These are phyloP conservation scores for Nibea albiflora DNA, from an alignment of 2,113 vertebrate genomes.

Conservation along the genomic window DNA sequence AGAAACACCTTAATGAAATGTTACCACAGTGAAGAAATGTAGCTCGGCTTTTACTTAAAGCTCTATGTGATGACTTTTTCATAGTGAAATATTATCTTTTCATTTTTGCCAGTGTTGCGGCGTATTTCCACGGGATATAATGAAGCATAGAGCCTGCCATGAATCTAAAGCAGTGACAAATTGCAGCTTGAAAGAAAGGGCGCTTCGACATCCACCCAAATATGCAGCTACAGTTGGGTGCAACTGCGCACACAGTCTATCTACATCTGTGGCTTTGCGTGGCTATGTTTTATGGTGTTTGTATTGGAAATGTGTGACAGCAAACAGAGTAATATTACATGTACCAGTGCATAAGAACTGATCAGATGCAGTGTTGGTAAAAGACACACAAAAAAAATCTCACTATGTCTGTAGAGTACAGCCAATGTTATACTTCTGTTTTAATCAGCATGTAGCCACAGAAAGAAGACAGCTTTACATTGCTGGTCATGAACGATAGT, in stretches of 20 bases:
- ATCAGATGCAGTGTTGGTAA: not conserved
- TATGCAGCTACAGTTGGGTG: not conserved
- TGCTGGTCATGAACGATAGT: not conserved
- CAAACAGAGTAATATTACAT: not conserved
- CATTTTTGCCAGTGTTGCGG: not conserved
- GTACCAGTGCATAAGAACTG: not conserved
- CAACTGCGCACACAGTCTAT: too few species aligned
- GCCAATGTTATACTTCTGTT: not conserved
- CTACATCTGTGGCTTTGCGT: not conserved
- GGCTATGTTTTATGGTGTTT: not conserved
- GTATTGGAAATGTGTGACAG: not conserved
- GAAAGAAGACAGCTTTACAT: not conserved
- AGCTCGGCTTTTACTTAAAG: slow-evolving; percentile 12
- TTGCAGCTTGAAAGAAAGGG: not conserved
- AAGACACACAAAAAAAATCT: too few species aligned
- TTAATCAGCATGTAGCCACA: not conserved
- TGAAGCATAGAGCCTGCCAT: not conserved
- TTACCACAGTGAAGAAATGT: not conserved
- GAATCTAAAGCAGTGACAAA: not conserved
- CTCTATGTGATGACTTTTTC: not conserved
- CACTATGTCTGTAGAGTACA: not conserved
- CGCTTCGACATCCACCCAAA: not conserved
- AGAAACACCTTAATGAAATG: slow-evolving; percentile 18
- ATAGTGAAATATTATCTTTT: not conserved
- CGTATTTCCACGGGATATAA: not conserved